Conservation (phyloP, 2,888 invertebrate species). For the Drosophila anomalata region DNA sequence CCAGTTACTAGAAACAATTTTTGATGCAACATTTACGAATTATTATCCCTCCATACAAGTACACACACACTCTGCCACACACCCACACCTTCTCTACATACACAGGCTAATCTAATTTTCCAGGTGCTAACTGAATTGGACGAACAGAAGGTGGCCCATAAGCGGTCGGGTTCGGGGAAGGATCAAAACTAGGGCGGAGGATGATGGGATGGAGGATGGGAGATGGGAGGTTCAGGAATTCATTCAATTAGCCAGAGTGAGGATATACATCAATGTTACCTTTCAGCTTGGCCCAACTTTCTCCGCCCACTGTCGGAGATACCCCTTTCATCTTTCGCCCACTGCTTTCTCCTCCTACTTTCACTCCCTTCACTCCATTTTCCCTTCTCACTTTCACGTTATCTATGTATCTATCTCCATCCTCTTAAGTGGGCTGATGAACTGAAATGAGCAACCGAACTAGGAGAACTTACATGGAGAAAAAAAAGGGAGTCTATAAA, state of each 20-base stretch:
- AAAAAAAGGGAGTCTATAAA: neutral
- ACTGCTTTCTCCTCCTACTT: neutral
- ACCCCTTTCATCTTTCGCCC: neutral
- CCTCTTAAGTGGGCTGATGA: slow-evolving; percentile 19
- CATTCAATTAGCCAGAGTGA: slow-evolving; percentile 71
- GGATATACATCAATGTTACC: slow-evolving; percentile 66
- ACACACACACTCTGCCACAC: neutral
- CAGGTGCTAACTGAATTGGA: slow-evolving; percentile 36
- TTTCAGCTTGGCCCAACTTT: neutral
- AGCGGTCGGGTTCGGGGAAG: neutral
- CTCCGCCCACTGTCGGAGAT: neutral
- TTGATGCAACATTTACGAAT: slow-evolving; percentile 33
- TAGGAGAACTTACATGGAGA: neutral
- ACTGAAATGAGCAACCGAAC: slow-evolving; percentile 26
- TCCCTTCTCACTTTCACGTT: neutral
- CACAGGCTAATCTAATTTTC: slow-evolving; percentile 39
- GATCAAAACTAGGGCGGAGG: neutral
- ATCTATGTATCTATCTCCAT: neutral
- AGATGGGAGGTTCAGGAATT: slow-evolving; percentile 10
- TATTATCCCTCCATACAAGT: slow-evolving; percentile 12
- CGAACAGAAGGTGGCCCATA: neutral
- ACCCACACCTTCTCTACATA: neutral
- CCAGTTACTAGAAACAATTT: slow-evolving; percentile 26
- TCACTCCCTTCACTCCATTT: neutral
- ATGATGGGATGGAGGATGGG: neutral